Conservation (phyloP, 2,113 vertebrate species). For the Malurus alboscapulatus region DNA sequence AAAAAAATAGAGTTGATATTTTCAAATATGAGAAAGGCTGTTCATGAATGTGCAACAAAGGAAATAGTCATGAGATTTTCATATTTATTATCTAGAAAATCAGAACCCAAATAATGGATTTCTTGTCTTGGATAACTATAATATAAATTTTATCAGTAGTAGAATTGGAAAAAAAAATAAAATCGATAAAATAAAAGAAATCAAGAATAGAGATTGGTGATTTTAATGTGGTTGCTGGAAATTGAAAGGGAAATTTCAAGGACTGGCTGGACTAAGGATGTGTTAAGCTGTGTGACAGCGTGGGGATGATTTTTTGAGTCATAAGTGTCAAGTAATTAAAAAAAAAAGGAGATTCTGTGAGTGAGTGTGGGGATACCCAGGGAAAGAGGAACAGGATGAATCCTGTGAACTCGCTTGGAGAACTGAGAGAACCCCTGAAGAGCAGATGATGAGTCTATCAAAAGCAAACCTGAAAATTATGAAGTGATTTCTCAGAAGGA, state of each 20-base stretch:
- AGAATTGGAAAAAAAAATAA: not conserved
- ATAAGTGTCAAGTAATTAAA: not conserved
- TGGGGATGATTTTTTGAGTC: not conserved
- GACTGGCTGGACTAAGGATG: not conserved
- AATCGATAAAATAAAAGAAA: not conserved
- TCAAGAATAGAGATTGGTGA: not conserved
- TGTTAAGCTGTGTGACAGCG: rapidly evolving
- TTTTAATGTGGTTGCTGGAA: not conserved
- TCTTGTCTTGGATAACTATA: not conserved
- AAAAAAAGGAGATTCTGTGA: not conserved
- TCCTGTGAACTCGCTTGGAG: not conserved
- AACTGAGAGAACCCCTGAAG: not conserved
- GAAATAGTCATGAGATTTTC: not conserved
- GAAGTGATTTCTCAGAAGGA: not conserved
- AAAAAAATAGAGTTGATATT: not conserved
- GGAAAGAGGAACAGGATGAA: not conserved
- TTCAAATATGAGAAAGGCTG: too few relatives aligned
- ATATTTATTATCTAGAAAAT: not conserved
- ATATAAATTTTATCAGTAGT: not conserved
- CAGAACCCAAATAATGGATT: not conserved
- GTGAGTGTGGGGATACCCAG: rapidly evolving
- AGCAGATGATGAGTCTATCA: not conserved
- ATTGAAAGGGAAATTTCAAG: not conserved
- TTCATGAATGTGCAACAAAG: not conserved
- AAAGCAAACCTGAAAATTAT: not conserved